phyloP scores from a whole-genome alignment of 2,797 vertebrate genomes.

The Micromesistius poutassou region DNA sequence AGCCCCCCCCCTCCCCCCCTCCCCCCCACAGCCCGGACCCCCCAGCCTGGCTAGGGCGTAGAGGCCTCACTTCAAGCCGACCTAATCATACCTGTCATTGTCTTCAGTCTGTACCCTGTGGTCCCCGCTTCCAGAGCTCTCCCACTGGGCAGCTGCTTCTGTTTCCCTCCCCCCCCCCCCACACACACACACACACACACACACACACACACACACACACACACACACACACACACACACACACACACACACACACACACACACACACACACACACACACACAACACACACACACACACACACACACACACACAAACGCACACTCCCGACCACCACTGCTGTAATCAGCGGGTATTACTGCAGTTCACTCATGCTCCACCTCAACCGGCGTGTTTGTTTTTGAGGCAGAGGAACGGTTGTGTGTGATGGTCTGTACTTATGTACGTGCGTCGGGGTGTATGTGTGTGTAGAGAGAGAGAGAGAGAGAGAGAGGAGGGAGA shows the following conservation, averaged over 20 bases:
- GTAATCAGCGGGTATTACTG: slow-evolving; percentile 48
- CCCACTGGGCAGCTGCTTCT: slow-evolving; percentile 36
- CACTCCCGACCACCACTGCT: slow-evolving; percentile 42
- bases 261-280: slow-evolving; percentile 26
- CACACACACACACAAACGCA: slow-evolving; percentile 27
- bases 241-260: slow-evolving; percentile 26
- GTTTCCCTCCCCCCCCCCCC: no score
- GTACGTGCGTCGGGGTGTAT: background rate
- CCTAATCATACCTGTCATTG: slow-evolving; percentile 59
- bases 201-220: slow-evolving; percentile 26
- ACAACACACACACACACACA: background rate
- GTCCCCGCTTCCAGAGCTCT: slow-evolving; percentile 46
- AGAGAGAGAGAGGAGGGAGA: no score
- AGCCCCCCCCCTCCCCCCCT: no score
- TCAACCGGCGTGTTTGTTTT: background rate
- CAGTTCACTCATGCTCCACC: slow-evolving; percentile 5
- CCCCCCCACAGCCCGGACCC: no score
- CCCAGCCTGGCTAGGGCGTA: background rate
- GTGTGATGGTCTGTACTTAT: background rate
- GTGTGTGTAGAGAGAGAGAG: background rate
- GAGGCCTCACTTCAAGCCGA: slow-evolving; percentile 42
- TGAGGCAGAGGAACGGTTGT: background rate
- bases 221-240: slow-evolving; percentile 9
- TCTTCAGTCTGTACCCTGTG: slow-evolving; percentile 42
- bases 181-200: background rate